Evolutionary conservation across 2,888 invertebrate genomes (phyloP).

Genomic region (Ochropleura plecta): DNA sequence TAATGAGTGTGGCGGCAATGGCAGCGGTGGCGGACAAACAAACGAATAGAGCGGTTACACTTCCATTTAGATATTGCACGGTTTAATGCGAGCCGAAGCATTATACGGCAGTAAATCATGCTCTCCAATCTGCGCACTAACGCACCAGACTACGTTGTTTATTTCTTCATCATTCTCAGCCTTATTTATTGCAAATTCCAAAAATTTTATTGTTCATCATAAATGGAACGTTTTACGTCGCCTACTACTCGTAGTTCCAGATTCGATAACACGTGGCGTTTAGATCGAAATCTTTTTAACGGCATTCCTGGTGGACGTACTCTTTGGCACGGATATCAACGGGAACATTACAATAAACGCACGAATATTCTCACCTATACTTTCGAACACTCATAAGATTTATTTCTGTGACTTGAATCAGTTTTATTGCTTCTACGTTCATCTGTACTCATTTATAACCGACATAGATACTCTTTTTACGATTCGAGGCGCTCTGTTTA

Average conservation of each 20-base stretch:
- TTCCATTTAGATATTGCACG: constrained; percentile 65
- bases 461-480: constrained; percentile 90
- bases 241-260: constrained; percentile 69
- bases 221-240: constrained; percentile 74
- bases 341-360: constrained; percentile 79
- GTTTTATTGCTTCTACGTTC: constrained; percentile 89
- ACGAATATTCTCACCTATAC: constrained; percentile 83
- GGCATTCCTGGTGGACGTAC: constrained; percentile 78
- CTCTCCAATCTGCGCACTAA: constrained; percentile 70
- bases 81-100: constrained; percentile 67
- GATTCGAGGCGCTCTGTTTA: constrained; percentile 90
- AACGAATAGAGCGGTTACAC: constrained; percentile 65
- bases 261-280: constrained; percentile 81
- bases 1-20: constrained; percentile 63
- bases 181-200: constrained; percentile 83
- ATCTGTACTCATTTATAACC: constrained; percentile 90
- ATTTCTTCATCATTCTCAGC: constrained; percentile 76
- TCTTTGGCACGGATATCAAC: constrained; percentile 77
- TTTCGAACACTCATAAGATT: constrained; percentile 85
- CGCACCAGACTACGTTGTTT: constrained; percentile 73
- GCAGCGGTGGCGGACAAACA: constrained; percentile 52
- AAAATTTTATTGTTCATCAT: constrained; percentile 80
- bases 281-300: constrained; percentile 79
- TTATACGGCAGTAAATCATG: constrained; percentile 73
- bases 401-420: constrained; percentile 89